phyloP scores from a whole-genome alignment of 1,140 invertebrate genomes.

The Drosophila setifemur region DNA sequence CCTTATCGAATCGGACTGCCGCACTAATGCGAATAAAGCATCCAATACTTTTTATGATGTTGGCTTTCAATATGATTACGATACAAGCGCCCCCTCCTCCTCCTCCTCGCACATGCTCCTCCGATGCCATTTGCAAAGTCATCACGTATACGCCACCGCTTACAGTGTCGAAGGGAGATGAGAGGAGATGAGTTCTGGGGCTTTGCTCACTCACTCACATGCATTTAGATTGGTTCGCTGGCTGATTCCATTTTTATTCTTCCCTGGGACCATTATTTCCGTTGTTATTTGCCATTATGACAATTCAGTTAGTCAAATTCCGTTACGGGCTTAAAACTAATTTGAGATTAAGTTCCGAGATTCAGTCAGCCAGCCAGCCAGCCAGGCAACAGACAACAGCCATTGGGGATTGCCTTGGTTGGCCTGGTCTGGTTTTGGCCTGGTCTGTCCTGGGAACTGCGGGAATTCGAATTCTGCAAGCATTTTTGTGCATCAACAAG shows the following conservation, averaged over 20 bases:
- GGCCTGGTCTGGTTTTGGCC: too few relatives aligned
- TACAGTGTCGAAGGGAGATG: slow-evolving; percentile 4
- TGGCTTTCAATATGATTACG: slow-evolving; percentile 67
- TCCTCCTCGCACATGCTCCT: background rate
- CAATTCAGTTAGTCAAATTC: slow-evolving; percentile 77
- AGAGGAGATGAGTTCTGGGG: slow-evolving; percentile 2
- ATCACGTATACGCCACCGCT: slow-evolving; percentile 74
- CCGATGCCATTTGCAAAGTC: slow-evolving; percentile 73
- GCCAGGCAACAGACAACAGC: too few relatives aligned
- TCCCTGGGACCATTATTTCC: slow-evolving; percentile 66
- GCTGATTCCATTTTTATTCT: slow-evolving; percentile 57
- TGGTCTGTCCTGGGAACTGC: too few relatives aligned
- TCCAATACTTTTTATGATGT: slow-evolving; percentile 63
- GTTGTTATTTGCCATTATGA: slow-evolving; percentile 80
- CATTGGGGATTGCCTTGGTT: slow-evolving; percentile 12
- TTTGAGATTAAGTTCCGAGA: slow-evolving; percentile 75
- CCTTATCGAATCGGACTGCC: slow-evolving; percentile 58
- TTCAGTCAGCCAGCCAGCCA: slow-evolving; percentile 19
- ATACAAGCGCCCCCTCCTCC: slow-evolving; percentile 9
- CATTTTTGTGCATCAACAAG: slow-evolving; percentile 57
- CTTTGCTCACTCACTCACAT: slow-evolving; percentile 37
- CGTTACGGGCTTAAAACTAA: slow-evolving; percentile 79
- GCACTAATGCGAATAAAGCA: slow-evolving; percentile 61
- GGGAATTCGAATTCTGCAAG: slow-evolving; percentile 38
- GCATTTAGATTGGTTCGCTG: slow-evolving; percentile 47